These are phyloP conservation scores for Tetragonula carbonaria DNA, from an alignment of 2,888 invertebrate species.

Conservation along the genomic window DNA sequence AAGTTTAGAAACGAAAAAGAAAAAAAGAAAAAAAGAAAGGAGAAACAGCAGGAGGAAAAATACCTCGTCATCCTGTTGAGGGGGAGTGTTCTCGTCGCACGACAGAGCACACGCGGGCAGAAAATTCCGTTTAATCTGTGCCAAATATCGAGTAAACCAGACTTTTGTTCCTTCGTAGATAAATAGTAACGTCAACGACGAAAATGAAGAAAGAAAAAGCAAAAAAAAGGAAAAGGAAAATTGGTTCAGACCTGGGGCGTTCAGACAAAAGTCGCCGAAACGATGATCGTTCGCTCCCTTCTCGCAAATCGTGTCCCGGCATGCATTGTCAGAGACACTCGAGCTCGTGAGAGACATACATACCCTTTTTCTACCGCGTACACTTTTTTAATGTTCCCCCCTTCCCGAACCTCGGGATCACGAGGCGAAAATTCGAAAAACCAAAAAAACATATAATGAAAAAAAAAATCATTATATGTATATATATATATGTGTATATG, in stretches of 20 bases:
- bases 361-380: slow-evolving; percentile 38
- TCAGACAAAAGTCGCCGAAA: not conserved
- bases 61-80: not conserved
- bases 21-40: not conserved
- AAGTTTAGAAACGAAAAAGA: not conserved
- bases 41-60: not conserved
- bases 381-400: slow-evolving; percentile 33
- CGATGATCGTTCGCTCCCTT: slow-evolving; percentile 60
- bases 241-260: slow-evolving; percentile 29
- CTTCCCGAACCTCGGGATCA: not conserved
- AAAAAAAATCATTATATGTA: not conserved
- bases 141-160: slow-evolving; percentile 82
- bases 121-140: slow-evolving; percentile 81
- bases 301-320: slow-evolving; percentile 21
- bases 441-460: not conserved
- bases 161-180: slow-evolving; percentile 81
- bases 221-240: slow-evolving; percentile 22
- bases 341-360: slow-evolving; percentile 1
- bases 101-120: slow-evolving; percentile 42
- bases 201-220: not conserved
- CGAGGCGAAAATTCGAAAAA: not conserved
- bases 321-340: slow-evolving; percentile 1
- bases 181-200: slow-evolving; percentile 62
- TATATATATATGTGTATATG: not conserved
- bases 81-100: slow-evolving; percentile 24